Percentiles rank a stretch among this genome's conserved stretches.
phyloP scores from a whole-genome alignment of 2,888 invertebrate genomes.

The Leptinotarsa tumamoca region DNA sequence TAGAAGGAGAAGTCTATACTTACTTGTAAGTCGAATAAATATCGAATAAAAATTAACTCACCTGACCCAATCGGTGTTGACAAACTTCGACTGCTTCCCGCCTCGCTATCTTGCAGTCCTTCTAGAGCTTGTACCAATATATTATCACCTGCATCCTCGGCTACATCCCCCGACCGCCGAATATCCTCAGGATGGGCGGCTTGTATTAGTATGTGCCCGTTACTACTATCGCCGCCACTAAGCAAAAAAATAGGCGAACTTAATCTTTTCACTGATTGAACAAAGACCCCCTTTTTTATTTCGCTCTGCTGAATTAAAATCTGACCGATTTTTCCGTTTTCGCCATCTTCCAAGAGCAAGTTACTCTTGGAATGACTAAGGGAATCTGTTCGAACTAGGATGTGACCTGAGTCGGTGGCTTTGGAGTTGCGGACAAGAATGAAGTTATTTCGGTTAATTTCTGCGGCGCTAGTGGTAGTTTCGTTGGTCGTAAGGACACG shows the following conservation, averaged over 20 bases:
- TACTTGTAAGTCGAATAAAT: too few species aligned
- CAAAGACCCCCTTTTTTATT: constrained; percentile 61
- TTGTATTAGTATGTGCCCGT: constrained; percentile 61
- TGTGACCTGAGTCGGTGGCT: constrained; percentile 59
- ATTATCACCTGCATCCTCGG: constrained; percentile 53
- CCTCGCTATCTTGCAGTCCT: constrained; percentile 58
- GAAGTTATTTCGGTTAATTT: constrained; percentile 60
- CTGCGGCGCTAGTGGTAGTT: constrained; percentile 48
- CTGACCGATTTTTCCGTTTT: constrained; percentile 60
- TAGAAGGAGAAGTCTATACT: too few species aligned
- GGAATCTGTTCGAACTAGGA: constrained; percentile 60
- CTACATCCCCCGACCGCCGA: constrained; percentile 45
- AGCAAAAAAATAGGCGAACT: constrained; percentile 63
- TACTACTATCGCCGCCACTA: constrained; percentile 61
- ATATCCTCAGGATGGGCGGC: constrained; percentile 56
- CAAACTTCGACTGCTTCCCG: constrained; percentile 53
- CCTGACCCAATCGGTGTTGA: constrained; percentile 63
- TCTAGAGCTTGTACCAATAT: constrained; percentile 60
- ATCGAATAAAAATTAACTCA: constrained; percentile 45
- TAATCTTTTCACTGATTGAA: constrained; percentile 64
- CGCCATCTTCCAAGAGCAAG: constrained; percentile 56
- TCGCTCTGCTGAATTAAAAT: constrained; percentile 63
- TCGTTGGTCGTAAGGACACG: constrained; percentile 52
- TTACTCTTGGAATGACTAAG: constrained; percentile 55
- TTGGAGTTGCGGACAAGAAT: constrained; percentile 61